Base-by-base conservation (phyloP, 2,797 vertebrate genomes). In the Hippopotamyrus pictus region DNA sequence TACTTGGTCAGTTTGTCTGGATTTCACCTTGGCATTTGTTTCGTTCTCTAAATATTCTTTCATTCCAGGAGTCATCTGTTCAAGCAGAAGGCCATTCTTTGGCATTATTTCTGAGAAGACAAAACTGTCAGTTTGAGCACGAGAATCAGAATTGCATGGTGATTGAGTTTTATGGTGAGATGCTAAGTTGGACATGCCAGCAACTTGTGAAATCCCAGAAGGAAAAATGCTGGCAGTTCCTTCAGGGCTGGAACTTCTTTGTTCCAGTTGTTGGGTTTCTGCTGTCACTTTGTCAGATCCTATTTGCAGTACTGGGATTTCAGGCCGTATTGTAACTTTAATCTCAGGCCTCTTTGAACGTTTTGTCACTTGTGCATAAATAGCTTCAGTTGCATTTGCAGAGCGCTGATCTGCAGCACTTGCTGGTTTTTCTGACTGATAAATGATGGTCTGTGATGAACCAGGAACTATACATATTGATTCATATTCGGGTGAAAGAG, bases 291-390 rank as follows among this genome's bases (percentile, higher is more conserved):
- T 93, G 90, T 94, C 94, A 51, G 95, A 93, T 89, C 94, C 94
- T 91, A 96, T 97, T 57, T 96, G 96, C 90, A 97, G 94, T 83
- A 96, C 90, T 19, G 96, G 96, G 91, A 96, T 96, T 91, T 96
- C 96, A 2, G 96, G 96, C 90, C 94, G 95, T 22, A 95, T 89
- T 22, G 95, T 95, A 89, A 97, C 94, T 92, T 96, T 97, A 88
- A 96, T 94, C 92, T 97, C 96, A 19, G 94, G 95, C 91, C 96
- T 96, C 94, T 96, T 97, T 62, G 96, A 96, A 29, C 95, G 94
- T 86, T 97, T 97, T 88, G 96, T 97, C 82, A 97, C 96, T 92
- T 96, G 96, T 84, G 96, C 96, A 50, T 97, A 97, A 90, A 97
- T 97, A 76, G 96, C 96, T 90, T 97, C 96, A 62, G 95, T 94